These are phyloP conservation scores for Rhyzopertha dominica DNA, from an alignment of 1,140 invertebrate genomes.

Conservation along the genomic window DNA sequence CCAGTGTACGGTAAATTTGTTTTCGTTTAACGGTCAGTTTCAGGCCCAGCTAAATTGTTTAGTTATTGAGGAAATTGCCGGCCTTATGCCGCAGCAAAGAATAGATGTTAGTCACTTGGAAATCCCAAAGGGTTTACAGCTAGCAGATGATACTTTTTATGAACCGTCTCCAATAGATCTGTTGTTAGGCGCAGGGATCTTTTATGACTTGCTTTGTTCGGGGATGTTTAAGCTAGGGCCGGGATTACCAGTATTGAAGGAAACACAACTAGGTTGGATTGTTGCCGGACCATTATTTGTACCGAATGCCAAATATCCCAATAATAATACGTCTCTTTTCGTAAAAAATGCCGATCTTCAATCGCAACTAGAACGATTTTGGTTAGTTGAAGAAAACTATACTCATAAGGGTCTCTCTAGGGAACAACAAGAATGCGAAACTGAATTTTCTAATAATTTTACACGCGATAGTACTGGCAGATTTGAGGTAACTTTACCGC, in stretches of 20 bases:
- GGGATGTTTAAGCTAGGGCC: constrained; percentile 23
- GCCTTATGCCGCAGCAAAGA: constrained; percentile 1
- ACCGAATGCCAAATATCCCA: too few species aligned
- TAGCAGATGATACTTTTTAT: constrained; percentile 33
- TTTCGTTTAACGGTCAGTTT: constrained; percentile 2
- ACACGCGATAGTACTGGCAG: constrained; percentile 11
- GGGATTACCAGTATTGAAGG: constrained; percentile 27
- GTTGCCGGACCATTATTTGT: constrained; percentile 8
- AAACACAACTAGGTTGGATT: constrained; percentile 36
- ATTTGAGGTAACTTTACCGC: constrained; percentile 19
- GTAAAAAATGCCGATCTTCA: constrained; percentile 2
- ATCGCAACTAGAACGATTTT: constrained; percentile 11
- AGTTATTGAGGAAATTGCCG: constrained; percentile 8
- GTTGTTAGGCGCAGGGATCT: constrained; percentile 28
- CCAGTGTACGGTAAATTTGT: background rate
- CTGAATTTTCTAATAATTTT: constrained; percentile 13
- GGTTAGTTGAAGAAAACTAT: constrained; percentile 9
- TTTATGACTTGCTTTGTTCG: constrained; percentile 28
- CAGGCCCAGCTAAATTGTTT: constrained; percentile 11
- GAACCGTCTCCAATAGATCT: constrained; percentile 25
- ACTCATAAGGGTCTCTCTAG: constrained; percentile 3
- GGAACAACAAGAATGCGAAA: constrained; percentile 22
- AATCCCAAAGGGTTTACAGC: constrained; percentile 26
- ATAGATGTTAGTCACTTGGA: constrained; percentile 13
- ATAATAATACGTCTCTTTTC: constrained; percentile 1